Base-by-base conservation (phyloP, 2,113 vertebrate genomes). In the Ibidorhyncha struthersii region DNA sequence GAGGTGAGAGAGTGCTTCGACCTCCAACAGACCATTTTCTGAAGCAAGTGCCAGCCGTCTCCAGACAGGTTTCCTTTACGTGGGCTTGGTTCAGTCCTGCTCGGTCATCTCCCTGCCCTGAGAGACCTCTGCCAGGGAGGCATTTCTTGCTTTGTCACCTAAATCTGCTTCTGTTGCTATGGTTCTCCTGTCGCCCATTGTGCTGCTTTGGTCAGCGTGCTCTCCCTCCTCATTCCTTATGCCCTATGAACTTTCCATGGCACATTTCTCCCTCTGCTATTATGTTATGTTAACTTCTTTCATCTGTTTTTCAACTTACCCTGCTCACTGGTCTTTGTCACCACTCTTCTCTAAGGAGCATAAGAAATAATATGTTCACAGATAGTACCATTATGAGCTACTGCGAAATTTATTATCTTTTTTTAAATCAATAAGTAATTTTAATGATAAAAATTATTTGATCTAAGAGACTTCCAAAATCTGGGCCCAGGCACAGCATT, bases 141-240 rank as follows among this genome's bases (percentile, higher is more conserved):
- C 30, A 73, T 53, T 88, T 72, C 67, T 90, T 96, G 36, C 76
- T 90, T 73, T 53, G 59, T 56, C 32, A 5, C 50, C n/a, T 85
- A 71, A 70, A 5, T 34, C 58, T 70, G n/a, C 55, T 88, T 40
- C 56, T 92, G 66, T 83, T 85, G 88, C 82, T 63, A 56, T 69
- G 67, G 73, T 55, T 88, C 58, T 87, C 40, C 45, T 27, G 36
- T 22, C 1, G 3, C 36, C 19, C 0, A 0, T 29, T 80, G 49
- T 25, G 40, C n/a, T 1, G 4, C 61, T 67, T 70, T 9, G 8
- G 53, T 47, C 82, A 50, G 18, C 2, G 1, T 0, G 0, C 12
- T 93, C 74, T 72, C 27, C 34, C 19, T 65, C 20, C 47, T 93
- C 17, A 4, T 65, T 88, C 56, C 38, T 70, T 29, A 16, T 34